Percentiles rank a stretch among this genome's conserved stretches.
Conservation (phyloP, 2,888 invertebrate species). For the Chelonus formosanus region DNA sequence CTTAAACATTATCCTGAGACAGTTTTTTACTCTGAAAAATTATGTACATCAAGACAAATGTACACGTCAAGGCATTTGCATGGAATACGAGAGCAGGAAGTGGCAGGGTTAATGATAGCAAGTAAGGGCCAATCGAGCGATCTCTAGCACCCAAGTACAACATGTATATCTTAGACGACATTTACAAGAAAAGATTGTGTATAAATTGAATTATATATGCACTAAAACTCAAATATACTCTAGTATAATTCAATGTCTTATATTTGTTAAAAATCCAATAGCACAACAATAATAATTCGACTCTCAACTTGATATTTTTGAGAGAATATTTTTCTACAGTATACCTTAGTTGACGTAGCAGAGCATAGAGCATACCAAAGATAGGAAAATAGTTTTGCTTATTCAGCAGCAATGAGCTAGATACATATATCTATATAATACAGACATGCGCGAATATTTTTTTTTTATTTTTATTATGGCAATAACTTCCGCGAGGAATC, state of each 20-base stretch:
- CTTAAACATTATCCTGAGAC: no score
- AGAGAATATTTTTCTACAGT: background rate
- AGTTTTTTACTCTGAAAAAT: background rate
- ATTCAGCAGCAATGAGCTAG: conserved; percentile 1
- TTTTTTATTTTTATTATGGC: no score
- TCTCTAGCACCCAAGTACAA: conserved; percentile 2
- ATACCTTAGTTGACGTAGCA: conserved; percentile 1
- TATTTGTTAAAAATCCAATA: no score
- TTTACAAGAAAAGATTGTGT: no score
- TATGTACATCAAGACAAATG: conserved; percentile 5
- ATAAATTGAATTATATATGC: no score
- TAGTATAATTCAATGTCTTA: no score
- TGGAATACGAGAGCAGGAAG: conserved; percentile 25
- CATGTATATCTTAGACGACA: conserved; percentile 8
- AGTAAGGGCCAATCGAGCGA: conserved; percentile 18
- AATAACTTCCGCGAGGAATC: no score
- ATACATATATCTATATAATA: conserved; percentile 2
- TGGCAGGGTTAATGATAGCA: conserved; percentile 22
- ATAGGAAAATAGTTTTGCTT: conserved; percentile 11
- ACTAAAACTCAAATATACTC: no score
- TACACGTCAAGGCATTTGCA: conserved; percentile 13
- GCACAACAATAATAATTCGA: no score
- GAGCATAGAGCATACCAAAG: conserved; percentile 1
- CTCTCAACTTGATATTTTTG: no score
- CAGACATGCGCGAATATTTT: background rate